Percentiles rank a stretch among this genome's conserved stretches.
These are phyloP conservation scores for Steatornis caripensis DNA, from an alignment of 2,113 vertebrate species.

Conservation along the genomic window DNA sequence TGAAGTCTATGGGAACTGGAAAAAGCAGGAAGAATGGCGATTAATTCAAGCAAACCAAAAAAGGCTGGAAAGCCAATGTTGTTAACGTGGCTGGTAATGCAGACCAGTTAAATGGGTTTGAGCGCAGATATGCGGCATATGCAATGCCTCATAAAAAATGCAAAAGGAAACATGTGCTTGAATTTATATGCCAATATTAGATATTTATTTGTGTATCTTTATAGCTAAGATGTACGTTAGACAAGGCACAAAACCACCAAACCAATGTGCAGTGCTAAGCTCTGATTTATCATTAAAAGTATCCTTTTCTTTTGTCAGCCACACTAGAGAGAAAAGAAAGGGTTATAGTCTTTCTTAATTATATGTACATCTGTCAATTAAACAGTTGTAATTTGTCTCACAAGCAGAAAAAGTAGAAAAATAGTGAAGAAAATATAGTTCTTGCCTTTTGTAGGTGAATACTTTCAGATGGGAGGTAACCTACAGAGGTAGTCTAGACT, in stretches of 20 bases:
- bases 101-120: background rate
- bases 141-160: background rate
- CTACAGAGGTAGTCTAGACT: background rate
- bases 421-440: background rate
- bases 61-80: background rate
- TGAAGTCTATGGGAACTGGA: background rate
- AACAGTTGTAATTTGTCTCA: background rate
- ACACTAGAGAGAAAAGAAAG: background rate
- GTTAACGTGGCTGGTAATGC: background rate
- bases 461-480: background rate
- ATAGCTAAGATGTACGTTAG: background rate
- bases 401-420: background rate
- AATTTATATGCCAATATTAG: background rate
- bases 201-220: background rate
- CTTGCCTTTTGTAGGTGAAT: background rate
- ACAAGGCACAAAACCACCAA: background rate
- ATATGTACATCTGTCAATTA: background rate
- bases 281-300: background rate
- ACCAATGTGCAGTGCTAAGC: background rate
- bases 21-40: background rate
- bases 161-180: background rate
- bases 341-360: background rate
- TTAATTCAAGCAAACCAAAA: background rate
- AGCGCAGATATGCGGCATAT: rapidly evolving
- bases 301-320: background rate